Conservation (phyloP, 2,888 invertebrate species). For the Lasioglossum pauxillum region DNA sequence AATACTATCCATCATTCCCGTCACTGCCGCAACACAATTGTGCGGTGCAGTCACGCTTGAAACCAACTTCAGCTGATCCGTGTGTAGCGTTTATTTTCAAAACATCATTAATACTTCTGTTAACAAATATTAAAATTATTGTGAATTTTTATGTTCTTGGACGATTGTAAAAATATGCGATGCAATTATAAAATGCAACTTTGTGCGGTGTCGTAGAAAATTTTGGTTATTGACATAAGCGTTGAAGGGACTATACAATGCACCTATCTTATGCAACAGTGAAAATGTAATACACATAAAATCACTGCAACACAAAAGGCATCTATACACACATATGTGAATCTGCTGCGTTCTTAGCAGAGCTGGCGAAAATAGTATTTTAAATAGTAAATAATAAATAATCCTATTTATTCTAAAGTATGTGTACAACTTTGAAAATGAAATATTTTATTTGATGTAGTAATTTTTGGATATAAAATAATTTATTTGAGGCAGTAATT, state of each 20-base stretch:
- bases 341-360: background rate
- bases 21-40: background rate
- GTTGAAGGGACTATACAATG: background rate
- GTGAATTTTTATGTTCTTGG: too few species aligned
- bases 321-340: background rate
- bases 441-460: too few species aligned
- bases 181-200: too few species aligned
- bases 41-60: background rate
- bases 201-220: too few species aligned
- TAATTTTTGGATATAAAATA: too few species aligned
- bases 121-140: background rate
- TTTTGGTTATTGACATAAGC: too few species aligned
- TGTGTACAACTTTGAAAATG: too few species aligned
- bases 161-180: too few species aligned
- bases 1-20: background rate
- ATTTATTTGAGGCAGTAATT: too few species aligned
- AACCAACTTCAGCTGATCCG: background rate
- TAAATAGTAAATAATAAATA: too few species aligned
- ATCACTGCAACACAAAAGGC: background rate
- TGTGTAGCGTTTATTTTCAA: background rate
- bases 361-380: too few species aligned
- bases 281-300: background rate
- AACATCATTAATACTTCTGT: background rate
- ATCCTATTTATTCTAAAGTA: too few species aligned
- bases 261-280: background rate